Conservation (phyloP, 2,113 vertebrate genomes). For the Nothocercus nigrocapillus region DNA sequence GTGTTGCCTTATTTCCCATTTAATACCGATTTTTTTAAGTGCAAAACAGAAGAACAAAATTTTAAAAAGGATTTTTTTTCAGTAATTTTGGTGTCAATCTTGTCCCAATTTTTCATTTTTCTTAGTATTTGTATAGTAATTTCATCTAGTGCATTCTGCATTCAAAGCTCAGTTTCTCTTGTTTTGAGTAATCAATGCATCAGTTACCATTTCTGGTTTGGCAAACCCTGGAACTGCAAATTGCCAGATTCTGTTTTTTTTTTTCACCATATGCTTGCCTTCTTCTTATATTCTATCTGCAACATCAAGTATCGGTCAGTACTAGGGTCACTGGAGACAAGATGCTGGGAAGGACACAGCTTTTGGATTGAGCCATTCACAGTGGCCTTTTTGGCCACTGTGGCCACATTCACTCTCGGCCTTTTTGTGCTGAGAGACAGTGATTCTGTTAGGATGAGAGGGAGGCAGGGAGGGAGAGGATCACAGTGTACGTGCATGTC, state of each 20-base stretch:
- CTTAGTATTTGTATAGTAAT: background rate
- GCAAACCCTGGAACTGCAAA: background rate
- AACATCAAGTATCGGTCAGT: background rate
- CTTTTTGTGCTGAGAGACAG: background rate
- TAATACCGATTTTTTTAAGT: background rate
- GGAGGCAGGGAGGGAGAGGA: background rate
- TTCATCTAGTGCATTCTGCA: background rate
- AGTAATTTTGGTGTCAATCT: background rate
- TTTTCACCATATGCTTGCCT: background rate
- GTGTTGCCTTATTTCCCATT: background rate
- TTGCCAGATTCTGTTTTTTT: background rate
- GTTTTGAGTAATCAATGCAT: background rate
- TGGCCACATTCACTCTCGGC: too few species aligned
- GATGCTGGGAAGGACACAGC: background rate
- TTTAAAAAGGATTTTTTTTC: background rate
- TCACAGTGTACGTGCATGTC: accelerated
- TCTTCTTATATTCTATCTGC: background rate
- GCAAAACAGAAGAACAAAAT: background rate
- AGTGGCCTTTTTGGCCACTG: too few species aligned
- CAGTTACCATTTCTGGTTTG: background rate
- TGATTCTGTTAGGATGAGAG: background rate
- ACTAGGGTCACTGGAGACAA: background rate
- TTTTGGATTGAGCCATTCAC: accelerated
- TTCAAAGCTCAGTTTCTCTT: background rate
- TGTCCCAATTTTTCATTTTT: background rate